These are phyloP conservation scores for Ianthella basta DNA, from an alignment of 37 sponge, comb jelly and placozoan genomes.

Conservation along the genomic window DNA sequence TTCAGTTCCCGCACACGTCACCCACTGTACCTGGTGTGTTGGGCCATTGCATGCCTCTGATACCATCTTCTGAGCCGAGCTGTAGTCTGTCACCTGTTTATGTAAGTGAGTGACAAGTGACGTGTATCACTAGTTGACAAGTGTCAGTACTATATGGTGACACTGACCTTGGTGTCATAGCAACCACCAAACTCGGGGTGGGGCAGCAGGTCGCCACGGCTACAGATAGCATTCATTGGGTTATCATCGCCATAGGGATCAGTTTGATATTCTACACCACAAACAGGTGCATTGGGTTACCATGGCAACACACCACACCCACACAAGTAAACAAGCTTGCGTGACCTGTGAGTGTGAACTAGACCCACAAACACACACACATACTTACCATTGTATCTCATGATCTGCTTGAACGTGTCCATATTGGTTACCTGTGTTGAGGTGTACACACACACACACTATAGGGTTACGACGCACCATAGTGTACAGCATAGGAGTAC, in stretches of 20 bases:
- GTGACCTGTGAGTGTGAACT: background rate
- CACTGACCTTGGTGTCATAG: conserved; percentile 58
- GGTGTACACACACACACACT: background rate
- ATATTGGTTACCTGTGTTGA: conserved; percentile 44
- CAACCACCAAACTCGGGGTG: conserved; percentile 49
- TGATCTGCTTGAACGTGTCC: conserved; percentile 41
- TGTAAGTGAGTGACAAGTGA: too few relatives aligned
- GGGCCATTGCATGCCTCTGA: conserved; percentile 50
- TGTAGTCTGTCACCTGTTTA: conserved; percentile 57
- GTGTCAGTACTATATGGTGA: too few relatives aligned
- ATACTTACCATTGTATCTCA: conserved; percentile 64
- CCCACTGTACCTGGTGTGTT: conserved; percentile 44
- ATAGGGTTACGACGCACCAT: background rate
- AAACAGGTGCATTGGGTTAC: background rate
- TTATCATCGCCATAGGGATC: conserved; percentile 58
- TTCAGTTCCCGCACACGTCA: background rate
- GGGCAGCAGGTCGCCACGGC: conserved; percentile 55
- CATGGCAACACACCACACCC: background rate
- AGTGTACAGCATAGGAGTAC: background rate
- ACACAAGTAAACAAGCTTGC: background rate
- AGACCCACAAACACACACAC: background rate
- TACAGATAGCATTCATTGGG: conserved; percentile 69
- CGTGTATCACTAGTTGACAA: too few relatives aligned
- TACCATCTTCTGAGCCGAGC: conserved; percentile 16
- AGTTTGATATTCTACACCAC: conserved; percentile 49